Evolutionary conservation across 2,888 invertebrate species (phyloP).

Genomic region (Philaethria dido): DNA sequence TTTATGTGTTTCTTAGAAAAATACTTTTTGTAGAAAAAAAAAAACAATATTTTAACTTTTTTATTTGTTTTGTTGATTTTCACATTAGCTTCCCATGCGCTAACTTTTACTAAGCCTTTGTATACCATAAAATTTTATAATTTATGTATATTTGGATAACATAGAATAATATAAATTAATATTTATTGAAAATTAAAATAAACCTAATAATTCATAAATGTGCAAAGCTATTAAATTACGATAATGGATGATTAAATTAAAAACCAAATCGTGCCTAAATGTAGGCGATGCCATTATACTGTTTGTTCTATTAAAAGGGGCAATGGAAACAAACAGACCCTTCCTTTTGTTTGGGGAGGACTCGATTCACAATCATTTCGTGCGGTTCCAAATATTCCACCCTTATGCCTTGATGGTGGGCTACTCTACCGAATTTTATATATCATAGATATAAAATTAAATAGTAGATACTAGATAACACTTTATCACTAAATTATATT

Average conservation of each 20-base stretch:
- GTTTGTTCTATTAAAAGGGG: constrained; percentile 78
- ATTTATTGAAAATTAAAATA: too few relatives aligned
- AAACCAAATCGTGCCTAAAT: constrained; percentile 52
- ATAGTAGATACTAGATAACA: too few relatives aligned
- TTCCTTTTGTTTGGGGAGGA: constrained; percentile 62
- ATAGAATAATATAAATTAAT: too few relatives aligned
- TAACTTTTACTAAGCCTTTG: background rate
- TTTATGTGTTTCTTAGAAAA: constrained; percentile 2
- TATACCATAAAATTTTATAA: too few relatives aligned
- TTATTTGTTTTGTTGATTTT: background rate
- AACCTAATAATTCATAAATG: constrained; percentile 3
- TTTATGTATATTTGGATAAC: too few relatives aligned
- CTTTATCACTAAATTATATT: too few relatives aligned
- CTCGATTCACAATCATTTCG: constrained; percentile 48
- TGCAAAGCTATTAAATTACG: constrained; percentile 44
- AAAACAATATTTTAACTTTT: background rate
- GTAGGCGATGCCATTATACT: constrained; percentile 61
- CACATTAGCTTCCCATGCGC: background rate
- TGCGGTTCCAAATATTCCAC: constrained; percentile 15
- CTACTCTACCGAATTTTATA: background rate
- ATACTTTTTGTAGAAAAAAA: background rate
- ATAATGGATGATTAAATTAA: constrained; percentile 54
- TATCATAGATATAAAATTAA: background rate
- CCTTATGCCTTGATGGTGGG: constrained; percentile 2
- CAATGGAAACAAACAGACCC: constrained; percentile 66